A percentile compares a stretch with the other conserved stretches of the same genome.
Evolutionary conservation across 2,797 vertebrate genomes (phyloP).

Genomic region (Poecilia picta): DNA sequence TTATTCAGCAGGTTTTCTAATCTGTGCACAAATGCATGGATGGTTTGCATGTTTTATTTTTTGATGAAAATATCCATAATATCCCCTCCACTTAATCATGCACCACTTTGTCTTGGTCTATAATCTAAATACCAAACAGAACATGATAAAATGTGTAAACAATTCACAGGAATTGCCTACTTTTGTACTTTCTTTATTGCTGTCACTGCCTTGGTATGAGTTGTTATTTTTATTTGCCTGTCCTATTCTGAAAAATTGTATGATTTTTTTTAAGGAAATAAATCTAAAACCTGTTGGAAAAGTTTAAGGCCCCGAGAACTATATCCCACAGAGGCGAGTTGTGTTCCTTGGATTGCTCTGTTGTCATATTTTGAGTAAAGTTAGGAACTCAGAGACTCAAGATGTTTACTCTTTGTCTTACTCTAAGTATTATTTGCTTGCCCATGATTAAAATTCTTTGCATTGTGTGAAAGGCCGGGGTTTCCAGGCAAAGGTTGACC

Average conservation of each 20-base stretch:
- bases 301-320: constrained; percentile 7
- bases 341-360: background rate
- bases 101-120: background rate
- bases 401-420: background rate
- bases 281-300: constrained; percentile 33
- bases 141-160: background rate
- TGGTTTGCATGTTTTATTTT: background rate
- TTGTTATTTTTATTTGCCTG: background rate
- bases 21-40: background rate
- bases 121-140: background rate
- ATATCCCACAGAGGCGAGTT: background rate
- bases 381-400: background rate
- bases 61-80: background rate
- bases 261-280: constrained; percentile 25
- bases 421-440: constrained; percentile 1
- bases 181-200: background rate
- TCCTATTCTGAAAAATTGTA: background rate
- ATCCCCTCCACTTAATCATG: background rate
- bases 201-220: background rate
- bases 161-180: background rate
- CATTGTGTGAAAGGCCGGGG: constrained; percentile 18
- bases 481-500: constrained; percentile 29
- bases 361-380: background rate
- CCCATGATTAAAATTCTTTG: constrained; percentile 37
- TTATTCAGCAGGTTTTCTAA: background rate